Evolutionary conservation across 2,113 vertebrate species (phyloP).

Genomic region (Etheostoma spectabile): DNA sequence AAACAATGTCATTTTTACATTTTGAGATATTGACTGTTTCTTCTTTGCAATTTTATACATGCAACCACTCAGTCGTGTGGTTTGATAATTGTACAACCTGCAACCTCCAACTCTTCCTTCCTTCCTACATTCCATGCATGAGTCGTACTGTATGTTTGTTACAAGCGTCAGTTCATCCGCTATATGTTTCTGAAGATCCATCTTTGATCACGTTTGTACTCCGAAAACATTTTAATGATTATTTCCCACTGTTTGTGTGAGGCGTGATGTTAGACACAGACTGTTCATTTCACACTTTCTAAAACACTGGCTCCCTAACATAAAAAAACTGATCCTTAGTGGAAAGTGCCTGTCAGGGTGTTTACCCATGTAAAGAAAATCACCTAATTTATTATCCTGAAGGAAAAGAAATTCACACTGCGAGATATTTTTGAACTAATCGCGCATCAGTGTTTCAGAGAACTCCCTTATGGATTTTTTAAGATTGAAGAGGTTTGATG

Average conservation of each 20-base stretch:
- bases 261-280: conserved; percentile 32
- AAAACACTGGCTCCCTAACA: conserved; percentile 25
- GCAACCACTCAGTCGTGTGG: not conserved
- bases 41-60: conserved; percentile 6
- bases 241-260: not conserved
- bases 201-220: not conserved
- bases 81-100: conserved; percentile 3
- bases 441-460: conserved; percentile 42
- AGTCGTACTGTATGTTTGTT: conserved; percentile 32
- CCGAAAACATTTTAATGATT: not conserved
- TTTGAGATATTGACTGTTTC: conserved; percentile 22
- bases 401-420: conserved; percentile 35
- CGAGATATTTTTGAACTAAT: conserved; percentile 61
- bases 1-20: not conserved
- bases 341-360: conserved; percentile 75
- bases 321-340: conserved; percentile 36
- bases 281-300: conserved; percentile 3
- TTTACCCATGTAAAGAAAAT: conserved; percentile 56
- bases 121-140: conserved; percentile 61
- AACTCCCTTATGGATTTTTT: conserved; percentile 21
- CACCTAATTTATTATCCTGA: conserved; percentile 40
- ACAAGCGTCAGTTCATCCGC: not conserved
- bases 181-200: conserved; percentile 11
- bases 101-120: conserved; percentile 19
- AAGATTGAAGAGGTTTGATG: conserved; percentile 27